Percentiles rank a stretch among this genome's conserved stretches.
phyloP scores from a whole-genome alignment of 2,113 vertebrate species.

The Ammodytes dubius region DNA sequence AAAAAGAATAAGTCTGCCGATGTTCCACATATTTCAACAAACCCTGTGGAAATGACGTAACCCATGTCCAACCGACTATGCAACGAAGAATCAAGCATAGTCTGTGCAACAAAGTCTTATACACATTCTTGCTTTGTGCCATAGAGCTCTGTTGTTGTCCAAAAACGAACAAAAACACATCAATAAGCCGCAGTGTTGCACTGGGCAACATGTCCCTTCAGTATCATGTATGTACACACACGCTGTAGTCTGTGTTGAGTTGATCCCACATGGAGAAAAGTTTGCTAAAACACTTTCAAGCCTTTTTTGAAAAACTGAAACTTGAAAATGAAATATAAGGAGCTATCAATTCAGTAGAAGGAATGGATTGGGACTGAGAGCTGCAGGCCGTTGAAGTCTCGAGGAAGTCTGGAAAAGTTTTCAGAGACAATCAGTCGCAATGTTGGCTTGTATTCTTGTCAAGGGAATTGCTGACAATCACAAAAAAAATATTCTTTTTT shows the following conservation, averaged over 20 bases:
- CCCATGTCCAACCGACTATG: too few relatives aligned
- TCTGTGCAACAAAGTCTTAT: background rate
- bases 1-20: slow-evolving; percentile 17
- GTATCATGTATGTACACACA: background rate
- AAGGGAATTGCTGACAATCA: background rate
- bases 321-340: background rate
- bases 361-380: background rate
- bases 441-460: background rate
- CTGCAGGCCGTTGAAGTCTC: background rate
- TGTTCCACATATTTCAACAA: background rate
- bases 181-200: background rate
- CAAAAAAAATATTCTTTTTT: background rate
- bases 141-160: background rate
- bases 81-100: background rate
- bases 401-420: background rate
- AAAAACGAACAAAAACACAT: background rate
- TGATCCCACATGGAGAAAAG: background rate
- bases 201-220: background rate
- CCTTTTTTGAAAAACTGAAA: background rate
- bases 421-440: too few relatives aligned
- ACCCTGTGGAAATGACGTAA: background rate
- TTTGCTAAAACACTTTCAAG: background rate
- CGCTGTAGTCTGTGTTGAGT: background rate
- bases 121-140: background rate
- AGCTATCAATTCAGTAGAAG: background rate